Base-by-base conservation (phyloP, 1,140 invertebrate species). In the Bactericera cockerelli region DNA sequence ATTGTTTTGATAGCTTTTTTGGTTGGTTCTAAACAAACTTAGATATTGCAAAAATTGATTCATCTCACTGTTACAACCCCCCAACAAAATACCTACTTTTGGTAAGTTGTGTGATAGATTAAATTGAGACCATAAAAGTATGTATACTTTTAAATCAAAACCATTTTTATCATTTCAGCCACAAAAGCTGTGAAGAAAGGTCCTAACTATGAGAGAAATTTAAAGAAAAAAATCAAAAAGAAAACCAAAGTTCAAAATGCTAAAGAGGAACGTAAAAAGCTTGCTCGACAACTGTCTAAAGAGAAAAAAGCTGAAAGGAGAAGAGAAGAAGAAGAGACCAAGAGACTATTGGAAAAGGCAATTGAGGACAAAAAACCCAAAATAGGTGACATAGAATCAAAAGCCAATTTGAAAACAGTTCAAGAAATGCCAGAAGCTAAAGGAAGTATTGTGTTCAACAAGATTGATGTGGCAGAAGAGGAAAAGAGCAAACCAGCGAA, bases 351-450 rank as follows among this genome's bases (percentile, higher is more conserved):
- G 16, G 26, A 60, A 13, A 62, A 61, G 13, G 57, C 19, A 24
- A 60, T 61, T 36, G 49, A 49, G 22, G 63, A 64, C 57, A 39
- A 63, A 28, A 60, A 63, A 26, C 63, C 62, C 38, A 64, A 58
- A 26, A 57, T 57, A 33, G 56, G 60, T 58, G 60, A 64, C 56
- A 63, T 64, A 55, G 42, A 61, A 25, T 59, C 54, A 28, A 62
- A 33, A 57, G 33, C 60, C 24, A 56, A 56, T 1, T 59, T 49
- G 26, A 56, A 33, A 13, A 6, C 42, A 39, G 38, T 33, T 10
- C 56, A 39, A 22, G 39, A 59, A 59, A 25, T 28, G 54, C 26
- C 31, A 26, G 59, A 54, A 63, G 54, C 57, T 26, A 39, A 22
- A 31, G 55, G 28, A 1, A 61, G 10, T 38, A 60, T 26, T 61